phyloP scores from a whole-genome alignment of 2,888 invertebrate species.

The Escarpia spicata region DNA sequence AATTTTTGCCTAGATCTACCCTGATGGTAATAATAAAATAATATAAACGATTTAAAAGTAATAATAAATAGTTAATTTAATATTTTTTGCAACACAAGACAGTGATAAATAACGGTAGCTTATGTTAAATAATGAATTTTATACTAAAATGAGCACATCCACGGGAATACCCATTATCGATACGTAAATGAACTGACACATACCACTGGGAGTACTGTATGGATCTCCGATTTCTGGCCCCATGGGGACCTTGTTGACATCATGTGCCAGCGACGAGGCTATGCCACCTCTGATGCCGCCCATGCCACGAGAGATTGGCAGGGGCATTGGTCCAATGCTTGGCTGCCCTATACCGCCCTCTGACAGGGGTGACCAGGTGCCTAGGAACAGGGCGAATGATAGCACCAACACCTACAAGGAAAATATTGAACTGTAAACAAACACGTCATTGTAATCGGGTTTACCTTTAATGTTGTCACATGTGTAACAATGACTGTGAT shows the following conservation, averaged over 20 bases:
- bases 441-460: neutral
- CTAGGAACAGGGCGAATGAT: conserved; percentile 59
- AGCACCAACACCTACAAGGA: conserved; percentile 43
- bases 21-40: neutral
- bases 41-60: too few relatives aligned
- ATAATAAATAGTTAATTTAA: too few relatives aligned
- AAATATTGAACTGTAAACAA: neutral
- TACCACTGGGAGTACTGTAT: neutral
- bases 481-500: neutral
- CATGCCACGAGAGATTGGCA: neutral
- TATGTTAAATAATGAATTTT: too few relatives aligned
- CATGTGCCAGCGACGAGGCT: neutral
- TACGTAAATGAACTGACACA: neutral
- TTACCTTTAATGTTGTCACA: neutral
- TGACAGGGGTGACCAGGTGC: conserved; percentile 57
- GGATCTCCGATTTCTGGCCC: neutral
- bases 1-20: neutral
- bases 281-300: neutral
- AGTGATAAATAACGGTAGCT: too few relatives aligned
- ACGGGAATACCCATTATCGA: too few relatives aligned
- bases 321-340: neutral
- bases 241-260: neutral
- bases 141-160: too few relatives aligned
- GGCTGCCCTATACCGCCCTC: neutral
- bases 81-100: too few relatives aligned